phyloP scores from a whole-genome alignment of 2,113 vertebrate genomes.

The Passer domesticus region DNA sequence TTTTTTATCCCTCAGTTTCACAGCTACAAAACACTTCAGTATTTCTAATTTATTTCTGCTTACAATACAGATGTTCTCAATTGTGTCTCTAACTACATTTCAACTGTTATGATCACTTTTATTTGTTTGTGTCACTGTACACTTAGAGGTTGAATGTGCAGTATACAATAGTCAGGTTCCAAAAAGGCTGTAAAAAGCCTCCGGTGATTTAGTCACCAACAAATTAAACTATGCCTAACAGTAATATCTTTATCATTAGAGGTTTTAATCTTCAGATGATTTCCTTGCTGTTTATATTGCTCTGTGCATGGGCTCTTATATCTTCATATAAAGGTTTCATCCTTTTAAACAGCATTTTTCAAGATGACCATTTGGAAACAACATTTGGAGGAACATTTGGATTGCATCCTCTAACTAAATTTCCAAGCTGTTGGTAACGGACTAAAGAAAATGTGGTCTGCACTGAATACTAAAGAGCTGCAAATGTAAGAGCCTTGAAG shows the following conservation, averaged over 20 bases:
- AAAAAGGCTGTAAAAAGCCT: slow-evolving; percentile 63
- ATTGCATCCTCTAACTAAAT: slow-evolving; percentile 88
- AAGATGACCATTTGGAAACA: slow-evolving; percentile 83
- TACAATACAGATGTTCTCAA: slow-evolving; percentile 85
- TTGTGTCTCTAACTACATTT: slow-evolving; percentile 82
- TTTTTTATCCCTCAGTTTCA: slow-evolving; percentile 81
- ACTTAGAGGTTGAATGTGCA: slow-evolving; percentile 66
- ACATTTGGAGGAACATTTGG: slow-evolving; percentile 87
- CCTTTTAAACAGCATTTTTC: slow-evolving; percentile 72
- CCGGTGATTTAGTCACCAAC: slow-evolving; percentile 67
- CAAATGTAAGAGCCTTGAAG: slow-evolving; percentile 76
- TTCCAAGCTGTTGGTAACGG: slow-evolving; percentile 85
- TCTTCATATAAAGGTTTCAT: slow-evolving; percentile 67
- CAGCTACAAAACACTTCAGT: slow-evolving; percentile 78
- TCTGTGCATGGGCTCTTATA: slow-evolving; percentile 38
- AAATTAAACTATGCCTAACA: slow-evolving; percentile 61
- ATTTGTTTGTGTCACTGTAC: slow-evolving; percentile 79
- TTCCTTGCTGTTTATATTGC: slow-evolving; percentile 51
- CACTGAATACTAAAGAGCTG: slow-evolving; percentile 80
- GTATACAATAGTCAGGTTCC: slow-evolving; percentile 62
- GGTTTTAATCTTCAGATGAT: slow-evolving; percentile 63
- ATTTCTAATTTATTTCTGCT: slow-evolving; percentile 85
- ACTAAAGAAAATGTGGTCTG: slow-evolving; percentile 79
- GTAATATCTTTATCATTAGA: slow-evolving; percentile 68
- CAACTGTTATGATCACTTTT: slow-evolving; percentile 76